A percentile compares a stretch with the other conserved stretches of the same genome.
These are phyloP conservation scores for Okapia johnstoni DNA, from an alignment of 2,113 vertebrate genomes.

Conservation along the genomic window DNA sequence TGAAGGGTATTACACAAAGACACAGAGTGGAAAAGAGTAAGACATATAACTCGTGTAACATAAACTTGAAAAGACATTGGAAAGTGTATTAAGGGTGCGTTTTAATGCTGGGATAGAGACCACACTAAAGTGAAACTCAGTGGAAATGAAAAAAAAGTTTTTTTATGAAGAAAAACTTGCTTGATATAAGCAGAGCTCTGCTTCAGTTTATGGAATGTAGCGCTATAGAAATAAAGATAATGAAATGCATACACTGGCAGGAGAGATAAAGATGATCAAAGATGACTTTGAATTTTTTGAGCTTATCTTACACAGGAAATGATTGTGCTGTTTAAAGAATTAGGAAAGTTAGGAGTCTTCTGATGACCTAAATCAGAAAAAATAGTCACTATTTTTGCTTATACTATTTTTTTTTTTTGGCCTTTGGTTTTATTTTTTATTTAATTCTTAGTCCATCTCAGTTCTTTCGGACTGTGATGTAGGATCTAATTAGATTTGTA, in stretches of 20 bases:
- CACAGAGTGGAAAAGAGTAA: neutral
- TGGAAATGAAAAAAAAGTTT: neutral
- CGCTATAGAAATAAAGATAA: neutral
- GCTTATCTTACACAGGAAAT: neutral
- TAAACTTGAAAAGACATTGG: neutral
- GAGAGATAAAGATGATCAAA: neutral
- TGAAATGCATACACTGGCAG: neutral
- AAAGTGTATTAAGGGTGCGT: neutral
- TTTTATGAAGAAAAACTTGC: neutral
- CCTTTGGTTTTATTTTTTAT: neutral
- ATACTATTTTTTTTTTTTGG: neutral
- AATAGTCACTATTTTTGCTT: neutral
- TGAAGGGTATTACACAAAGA: neutral
- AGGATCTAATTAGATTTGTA: neutral
- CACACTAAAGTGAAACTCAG: neutral
- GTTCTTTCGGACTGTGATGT: neutral
- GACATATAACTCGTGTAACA: neutral
- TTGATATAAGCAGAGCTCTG: neutral
- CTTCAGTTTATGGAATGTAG: neutral
- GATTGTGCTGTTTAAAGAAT: neutral
- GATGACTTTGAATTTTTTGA: neutral
- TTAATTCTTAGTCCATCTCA: neutral
- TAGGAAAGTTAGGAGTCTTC: neutral
- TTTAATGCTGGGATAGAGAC: neutral
- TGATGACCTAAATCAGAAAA: neutral